Percentiles rank a stretch among this genome's conserved stretches.
These are phyloP conservation scores for Scolopax bukidnonensis DNA, from an alignment of 2,797 vertebrate genomes.

Conservation along the genomic window DNA sequence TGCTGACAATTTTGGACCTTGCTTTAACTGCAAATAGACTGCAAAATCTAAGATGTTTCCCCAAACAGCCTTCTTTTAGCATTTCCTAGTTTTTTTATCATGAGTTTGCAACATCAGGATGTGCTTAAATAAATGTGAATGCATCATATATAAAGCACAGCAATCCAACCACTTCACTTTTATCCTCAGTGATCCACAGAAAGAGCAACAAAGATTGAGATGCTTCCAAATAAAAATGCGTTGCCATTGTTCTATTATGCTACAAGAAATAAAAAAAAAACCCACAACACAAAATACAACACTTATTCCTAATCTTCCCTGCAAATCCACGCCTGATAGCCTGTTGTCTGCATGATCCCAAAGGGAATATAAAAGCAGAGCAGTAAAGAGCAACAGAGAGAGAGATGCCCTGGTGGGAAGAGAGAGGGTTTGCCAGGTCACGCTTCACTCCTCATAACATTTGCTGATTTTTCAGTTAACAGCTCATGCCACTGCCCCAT, in stretches of 20 bases:
- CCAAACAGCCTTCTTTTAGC: neutral
- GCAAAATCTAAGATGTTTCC: neutral
- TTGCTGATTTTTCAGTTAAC: neutral
- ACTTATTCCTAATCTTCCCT: neutral
- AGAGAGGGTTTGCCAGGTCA: neutral
- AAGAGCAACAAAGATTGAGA: neutral
- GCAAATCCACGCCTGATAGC: neutral
- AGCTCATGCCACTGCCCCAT: neutral
- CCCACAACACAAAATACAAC: neutral
- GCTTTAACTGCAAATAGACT: neutral
- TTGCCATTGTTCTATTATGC: neutral
- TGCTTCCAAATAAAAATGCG: neutral
- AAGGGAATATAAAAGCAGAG: neutral
- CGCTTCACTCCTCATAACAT: neutral
- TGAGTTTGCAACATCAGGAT: neutral
- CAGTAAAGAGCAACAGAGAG: neutral
- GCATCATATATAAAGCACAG: neutral
- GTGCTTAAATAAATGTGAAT: neutral
- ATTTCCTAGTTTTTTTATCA: neutral
- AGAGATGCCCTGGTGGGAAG: neutral
- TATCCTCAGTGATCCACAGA: neutral
- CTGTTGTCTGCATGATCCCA: neutral
- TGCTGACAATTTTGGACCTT: neutral
- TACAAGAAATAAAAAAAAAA: neutral
- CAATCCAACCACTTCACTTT: neutral